phyloP scores from a whole-genome alignment of 2,113 vertebrate genomes.

The Scolopax mira region DNA sequence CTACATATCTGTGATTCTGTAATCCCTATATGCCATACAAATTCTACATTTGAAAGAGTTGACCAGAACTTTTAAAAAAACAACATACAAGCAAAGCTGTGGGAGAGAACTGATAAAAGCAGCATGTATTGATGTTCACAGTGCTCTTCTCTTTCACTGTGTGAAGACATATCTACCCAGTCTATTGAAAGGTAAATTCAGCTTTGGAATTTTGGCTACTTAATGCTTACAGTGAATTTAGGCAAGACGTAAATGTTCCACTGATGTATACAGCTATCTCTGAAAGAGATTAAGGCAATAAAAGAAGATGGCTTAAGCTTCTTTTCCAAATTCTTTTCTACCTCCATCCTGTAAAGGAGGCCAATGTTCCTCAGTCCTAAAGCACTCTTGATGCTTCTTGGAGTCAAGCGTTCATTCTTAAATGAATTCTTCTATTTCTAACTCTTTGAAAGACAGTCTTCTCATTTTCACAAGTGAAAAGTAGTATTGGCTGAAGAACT shows the following conservation, averaged over 20 bases:
- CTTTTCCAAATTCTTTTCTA: background rate
- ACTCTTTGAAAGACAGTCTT: background rate
- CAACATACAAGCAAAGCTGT: background rate
- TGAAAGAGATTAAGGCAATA: background rate
- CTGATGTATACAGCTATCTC: background rate
- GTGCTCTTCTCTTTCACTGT: background rate
- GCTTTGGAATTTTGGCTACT: background rate
- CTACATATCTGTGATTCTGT: too few species aligned
- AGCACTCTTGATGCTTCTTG: background rate
- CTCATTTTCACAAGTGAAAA: background rate
- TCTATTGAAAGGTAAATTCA: background rate
- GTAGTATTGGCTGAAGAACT: background rate
- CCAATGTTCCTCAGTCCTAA: background rate
- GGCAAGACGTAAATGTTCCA: background rate
- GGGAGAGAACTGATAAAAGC: background rate
- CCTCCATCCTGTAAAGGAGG: background rate
- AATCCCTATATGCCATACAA: background rate
- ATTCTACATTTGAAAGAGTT: background rate
- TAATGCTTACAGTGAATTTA: background rate
- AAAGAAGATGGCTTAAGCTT: background rate
- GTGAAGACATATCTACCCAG: background rate
- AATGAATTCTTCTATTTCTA: background rate
- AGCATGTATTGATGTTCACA: background rate
- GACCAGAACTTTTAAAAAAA: background rate
- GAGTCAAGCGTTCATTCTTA: background rate